Base-by-base conservation (phyloP, 2,113 vertebrate species). In the Mus musculus region DNA sequence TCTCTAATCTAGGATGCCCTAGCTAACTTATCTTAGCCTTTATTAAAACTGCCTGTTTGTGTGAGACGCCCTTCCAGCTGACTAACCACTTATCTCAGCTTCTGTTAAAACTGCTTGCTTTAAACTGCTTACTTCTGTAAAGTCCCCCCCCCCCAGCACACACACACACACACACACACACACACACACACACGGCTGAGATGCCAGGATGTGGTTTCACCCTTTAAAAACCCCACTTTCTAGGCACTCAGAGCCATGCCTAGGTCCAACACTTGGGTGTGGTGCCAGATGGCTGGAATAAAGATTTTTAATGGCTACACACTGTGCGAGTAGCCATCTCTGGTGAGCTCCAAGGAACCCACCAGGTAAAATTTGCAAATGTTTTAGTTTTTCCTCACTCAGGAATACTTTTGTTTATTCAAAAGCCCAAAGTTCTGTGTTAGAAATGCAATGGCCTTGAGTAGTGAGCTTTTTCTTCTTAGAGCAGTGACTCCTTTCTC, bases 131-230 rank as follows among this genome's bases (percentile, higher is more conserved):
- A 20, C 71, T 71, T 39, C n/a, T 73, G n/a, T 3, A 19, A 73
- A 42, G n/a, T 6, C 7, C 19, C 6, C 36, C 4, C 28, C 1
- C 20, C 19, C 17, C 7, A 0, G 7, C 49, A 49, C 49, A 49
- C 49, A 49, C 49, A 49, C 46, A 49, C 46, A 49, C 46, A 49
- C 46, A 49, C 46, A 49, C 46, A 49, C 46, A 49, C 46, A 49
- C 46, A 49, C 46, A 49, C 46, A 49, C 46, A 49, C 46, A 7
- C 46, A 49, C 17, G 33, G 69, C 69, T 71, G 69, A 71, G 72
- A 73, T 73, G 72, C 19, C 20, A 39, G 72, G 46, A 52, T 52
- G 42, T 49, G 13, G 3, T 77, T 42, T 77, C 26, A 49, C 14
- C 76, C 76, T 49, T 77, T 49, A 77, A 33, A 52, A 17, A 14